Evolutionary conservation across 1,140 invertebrate genomes (phyloP).

Genomic region (Aphaenogaster rudis): DNA sequence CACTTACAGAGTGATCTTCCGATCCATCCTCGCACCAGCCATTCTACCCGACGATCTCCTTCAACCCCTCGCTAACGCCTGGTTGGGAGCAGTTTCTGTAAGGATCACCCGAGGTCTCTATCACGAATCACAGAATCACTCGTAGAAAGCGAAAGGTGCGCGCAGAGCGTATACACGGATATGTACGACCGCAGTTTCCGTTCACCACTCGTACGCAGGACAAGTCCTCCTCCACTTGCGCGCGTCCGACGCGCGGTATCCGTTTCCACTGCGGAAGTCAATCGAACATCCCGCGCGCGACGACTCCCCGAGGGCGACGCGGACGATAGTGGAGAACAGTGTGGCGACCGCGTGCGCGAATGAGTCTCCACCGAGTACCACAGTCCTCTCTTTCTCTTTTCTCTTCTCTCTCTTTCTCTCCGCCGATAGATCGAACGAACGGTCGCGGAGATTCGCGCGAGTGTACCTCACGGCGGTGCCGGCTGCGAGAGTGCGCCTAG

Average conservation of each 20-base stretch:
- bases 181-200: slow-evolving; percentile 33
- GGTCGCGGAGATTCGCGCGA: slow-evolving; percentile 29
- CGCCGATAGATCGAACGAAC: background rate
- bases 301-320: slow-evolving; percentile 1
- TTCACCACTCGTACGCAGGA: slow-evolving; percentile 63
- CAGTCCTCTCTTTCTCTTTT: background rate
- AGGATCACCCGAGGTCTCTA: slow-evolving; percentile 19
- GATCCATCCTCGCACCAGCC: slow-evolving; percentile 63
- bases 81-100: background rate
- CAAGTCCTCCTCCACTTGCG: slow-evolving; percentile 61
- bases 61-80: slow-evolving; percentile 10
- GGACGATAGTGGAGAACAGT: slow-evolving; percentile 22
- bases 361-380: background rate
- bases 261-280: slow-evolving; percentile 66
- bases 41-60: slow-evolving; percentile 58
- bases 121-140: slow-evolving; percentile 72
- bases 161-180: slow-evolving; percentile 7
- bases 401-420: background rate
- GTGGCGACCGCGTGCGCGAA: background rate
- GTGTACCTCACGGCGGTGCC: slow-evolving; percentile 28
- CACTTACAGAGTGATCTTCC: slow-evolving; percentile 74
- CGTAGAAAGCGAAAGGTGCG: slow-evolving; percentile 69
- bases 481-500: slow-evolving; percentile 38
- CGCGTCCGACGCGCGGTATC: slow-evolving; percentile 54
- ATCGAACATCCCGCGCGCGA: slow-evolving; percentile 45